Conservation (phyloP, 1,140 invertebrate genomes). For the Drosophila triauraria region DNA sequence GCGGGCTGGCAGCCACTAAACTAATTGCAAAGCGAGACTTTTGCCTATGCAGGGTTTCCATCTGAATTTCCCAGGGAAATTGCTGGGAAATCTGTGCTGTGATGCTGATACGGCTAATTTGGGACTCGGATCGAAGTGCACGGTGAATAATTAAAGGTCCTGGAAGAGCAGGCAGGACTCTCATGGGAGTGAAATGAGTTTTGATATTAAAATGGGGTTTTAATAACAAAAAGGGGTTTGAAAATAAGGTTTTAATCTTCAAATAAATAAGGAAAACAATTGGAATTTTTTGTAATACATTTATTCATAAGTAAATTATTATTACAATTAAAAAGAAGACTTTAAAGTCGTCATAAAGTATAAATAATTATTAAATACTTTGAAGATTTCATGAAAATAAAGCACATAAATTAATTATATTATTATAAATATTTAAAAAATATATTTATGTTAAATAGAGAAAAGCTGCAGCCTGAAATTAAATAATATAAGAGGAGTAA, state of each 20-base stretch:
- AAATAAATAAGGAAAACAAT: not conserved
- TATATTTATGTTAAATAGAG: too few relatives aligned
- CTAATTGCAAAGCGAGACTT: constrained; percentile 61
- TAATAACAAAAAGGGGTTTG: too few relatives aligned
- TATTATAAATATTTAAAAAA: too few relatives aligned
- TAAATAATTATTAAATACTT: too few relatives aligned
- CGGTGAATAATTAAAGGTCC: not conserved
- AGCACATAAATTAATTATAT: too few relatives aligned
- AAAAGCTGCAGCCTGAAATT: too few relatives aligned
- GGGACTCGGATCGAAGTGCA: constrained; percentile 6
- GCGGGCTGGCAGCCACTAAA: constrained; percentile 53
- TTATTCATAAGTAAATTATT: not conserved
- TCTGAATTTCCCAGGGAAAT: constrained; percentile 32
- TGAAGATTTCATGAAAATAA: too few relatives aligned
- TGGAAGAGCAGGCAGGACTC: not conserved
- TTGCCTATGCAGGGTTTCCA: constrained; percentile 10
- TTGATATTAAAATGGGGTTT: not conserved
- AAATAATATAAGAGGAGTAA: too few relatives aligned
- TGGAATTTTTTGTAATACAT: not conserved
- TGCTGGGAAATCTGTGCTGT: constrained; percentile 7
- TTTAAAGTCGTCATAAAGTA: too few relatives aligned
- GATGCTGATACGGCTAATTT: not conserved
- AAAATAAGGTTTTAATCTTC: too few relatives aligned
- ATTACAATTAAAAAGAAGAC: too few relatives aligned
- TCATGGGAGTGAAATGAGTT: not conserved